These are phyloP conservation scores for Ceriagrion tenellum DNA, from an alignment of 2,888 invertebrate genomes.

Conservation along the genomic window DNA sequence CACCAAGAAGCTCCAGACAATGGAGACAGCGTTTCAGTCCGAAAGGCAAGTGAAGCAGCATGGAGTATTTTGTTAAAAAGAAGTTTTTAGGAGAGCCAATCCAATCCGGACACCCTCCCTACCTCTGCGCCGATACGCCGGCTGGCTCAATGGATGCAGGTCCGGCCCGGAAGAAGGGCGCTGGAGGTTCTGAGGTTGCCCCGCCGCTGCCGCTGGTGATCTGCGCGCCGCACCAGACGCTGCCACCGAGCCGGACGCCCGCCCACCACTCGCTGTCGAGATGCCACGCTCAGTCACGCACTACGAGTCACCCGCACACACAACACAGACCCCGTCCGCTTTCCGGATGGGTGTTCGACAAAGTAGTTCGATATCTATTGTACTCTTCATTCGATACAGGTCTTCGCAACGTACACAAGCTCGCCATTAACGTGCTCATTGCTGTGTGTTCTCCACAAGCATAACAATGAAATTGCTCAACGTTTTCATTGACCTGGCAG, in stretches of 20 bases:
- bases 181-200: not conserved
- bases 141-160: slow-evolving; percentile 20
- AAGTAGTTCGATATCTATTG: too few relatives aligned
- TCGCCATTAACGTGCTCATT: too few relatives aligned
- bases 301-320: too few relatives aligned
- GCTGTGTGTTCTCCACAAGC: too few relatives aligned
- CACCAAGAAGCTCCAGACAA: not conserved
- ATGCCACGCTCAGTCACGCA: not conserved
- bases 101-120: not conserved
- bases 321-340: too few relatives aligned
- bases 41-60: not conserved
- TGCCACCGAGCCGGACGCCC: not conserved
- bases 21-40: not conserved
- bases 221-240: not conserved
- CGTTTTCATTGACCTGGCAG: too few relatives aligned
- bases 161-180: not conserved
- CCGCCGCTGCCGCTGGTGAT: not conserved
- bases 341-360: too few relatives aligned
- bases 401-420: too few relatives aligned
- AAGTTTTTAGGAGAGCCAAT: not conserved
- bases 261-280: not conserved
- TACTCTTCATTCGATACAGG: too few relatives aligned
- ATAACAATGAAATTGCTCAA: too few relatives aligned
- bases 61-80: not conserved
- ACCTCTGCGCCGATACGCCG: slow-evolving; percentile 28